Evolutionary conservation across 2,113 vertebrate species (phyloP).

Genomic region (Sander lucioperca): DNA sequence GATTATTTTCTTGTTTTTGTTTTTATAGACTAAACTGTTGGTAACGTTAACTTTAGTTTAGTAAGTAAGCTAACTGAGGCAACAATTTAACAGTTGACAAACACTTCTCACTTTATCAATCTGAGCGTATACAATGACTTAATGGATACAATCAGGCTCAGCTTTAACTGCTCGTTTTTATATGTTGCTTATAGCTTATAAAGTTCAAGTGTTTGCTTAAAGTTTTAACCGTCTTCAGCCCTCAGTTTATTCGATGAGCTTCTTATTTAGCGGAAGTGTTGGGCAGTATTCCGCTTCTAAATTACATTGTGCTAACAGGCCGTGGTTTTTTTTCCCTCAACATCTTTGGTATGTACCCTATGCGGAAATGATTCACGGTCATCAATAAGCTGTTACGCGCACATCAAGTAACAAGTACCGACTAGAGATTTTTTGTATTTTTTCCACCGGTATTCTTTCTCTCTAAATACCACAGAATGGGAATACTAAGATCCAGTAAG

Average conservation of each 20-base stretch:
- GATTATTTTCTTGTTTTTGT: not conserved
- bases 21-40: not conserved
- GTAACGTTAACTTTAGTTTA: not conserved
- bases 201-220: not conserved
- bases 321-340: slow-evolving; percentile 12
- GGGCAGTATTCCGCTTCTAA: slow-evolving; percentile 27
- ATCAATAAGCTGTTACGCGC: slow-evolving; percentile 44
- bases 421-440: too few relatives aligned
- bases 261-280: slow-evolving; percentile 53
- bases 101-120: not conserved
- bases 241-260: not conserved
- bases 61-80: not conserved
- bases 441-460: too few relatives aligned
- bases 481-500: too few relatives aligned
- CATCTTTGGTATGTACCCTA: slow-evolving; percentile 54
- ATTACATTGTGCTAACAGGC: slow-evolving; percentile 19
- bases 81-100: not conserved
- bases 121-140: not conserved
- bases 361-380: slow-evolving; percentile 73
- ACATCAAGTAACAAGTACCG: slow-evolving; percentile 68
- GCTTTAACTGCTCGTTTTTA: not conserved
- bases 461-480: not conserved
- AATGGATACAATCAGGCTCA: not conserved
- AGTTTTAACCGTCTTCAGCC: not conserved
- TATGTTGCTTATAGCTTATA: not conserved